A percentile compares a stretch with the other conserved stretches of the same genome.
Conservation (phyloP, 2,113 vertebrate species). For the Dermatemys mawii region DNA sequence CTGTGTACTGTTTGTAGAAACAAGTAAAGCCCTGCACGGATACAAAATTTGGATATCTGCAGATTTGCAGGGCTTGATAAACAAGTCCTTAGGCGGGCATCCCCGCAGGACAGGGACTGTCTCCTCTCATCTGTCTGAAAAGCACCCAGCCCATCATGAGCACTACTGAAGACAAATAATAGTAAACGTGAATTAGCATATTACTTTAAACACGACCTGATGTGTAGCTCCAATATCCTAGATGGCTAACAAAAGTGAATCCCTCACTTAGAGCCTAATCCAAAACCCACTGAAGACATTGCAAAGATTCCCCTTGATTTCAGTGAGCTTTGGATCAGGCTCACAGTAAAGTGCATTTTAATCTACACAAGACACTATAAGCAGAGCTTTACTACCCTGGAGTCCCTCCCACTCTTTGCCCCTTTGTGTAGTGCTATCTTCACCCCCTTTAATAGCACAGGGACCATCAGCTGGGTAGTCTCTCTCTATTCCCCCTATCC, state of each 20-base stretch:
- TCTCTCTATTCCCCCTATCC: neutral
- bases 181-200: neutral
- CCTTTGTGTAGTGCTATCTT: neutral
- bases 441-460: neutral
- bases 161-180: neutral
- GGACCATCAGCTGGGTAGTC: neutral
- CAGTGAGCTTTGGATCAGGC: accelerated
- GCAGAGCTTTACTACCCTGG: neutral
- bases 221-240: neutral
- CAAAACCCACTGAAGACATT: neutral
- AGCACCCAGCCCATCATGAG: accelerated
- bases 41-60: too few relatives aligned
- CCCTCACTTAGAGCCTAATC: neutral
- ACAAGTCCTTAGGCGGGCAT: neutral
- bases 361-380: neutral
- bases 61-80: too few relatives aligned
- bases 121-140: neutral
- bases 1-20: neutral
- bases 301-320: neutral
- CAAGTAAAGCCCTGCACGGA: too few relatives aligned
- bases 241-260: neutral
- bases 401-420: neutral
- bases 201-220: neutral
- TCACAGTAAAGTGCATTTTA: neutral
- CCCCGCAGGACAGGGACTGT: neutral